Evolutionary conservation across 2,797 vertebrate genomes (phyloP).

Genomic region (Pampus argenteus): DNA sequence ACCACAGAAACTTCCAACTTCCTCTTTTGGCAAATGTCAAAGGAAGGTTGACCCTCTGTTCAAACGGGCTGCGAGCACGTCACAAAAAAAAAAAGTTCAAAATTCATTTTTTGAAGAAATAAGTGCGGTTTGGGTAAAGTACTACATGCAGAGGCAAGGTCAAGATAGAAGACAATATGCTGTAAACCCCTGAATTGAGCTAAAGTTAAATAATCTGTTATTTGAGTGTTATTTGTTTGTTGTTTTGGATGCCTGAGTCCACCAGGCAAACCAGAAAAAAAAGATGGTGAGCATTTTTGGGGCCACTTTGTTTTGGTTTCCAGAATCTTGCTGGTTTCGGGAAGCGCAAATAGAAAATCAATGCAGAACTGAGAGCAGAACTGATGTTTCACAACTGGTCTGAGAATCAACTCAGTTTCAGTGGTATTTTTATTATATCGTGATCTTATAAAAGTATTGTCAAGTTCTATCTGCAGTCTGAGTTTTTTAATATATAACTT

Average conservation of each 20-base stretch:
- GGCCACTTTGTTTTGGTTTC: constrained; percentile 53
- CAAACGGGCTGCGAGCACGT: constrained; percentile 22
- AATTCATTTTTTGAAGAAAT: constrained; percentile 34
- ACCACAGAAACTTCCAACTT: constrained; percentile 64
- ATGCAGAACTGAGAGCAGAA: constrained; percentile 14
- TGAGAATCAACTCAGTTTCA: neutral
- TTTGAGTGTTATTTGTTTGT: constrained; percentile 21
- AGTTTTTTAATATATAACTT: neutral
- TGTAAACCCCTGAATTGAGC: constrained; percentile 7
- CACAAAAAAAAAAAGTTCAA: constrained; percentile 24
- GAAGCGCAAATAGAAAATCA: constrained; percentile 34
- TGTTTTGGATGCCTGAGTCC: constrained; percentile 28
- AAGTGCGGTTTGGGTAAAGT: constrained; percentile 30
- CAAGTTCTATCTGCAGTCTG: neutral
- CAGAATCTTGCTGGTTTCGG: constrained; percentile 36
- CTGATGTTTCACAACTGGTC: constrained; percentile 24
- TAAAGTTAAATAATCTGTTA: constrained; percentile 41
- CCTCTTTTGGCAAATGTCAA: constrained; percentile 61
- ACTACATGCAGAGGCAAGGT: constrained; percentile 8
- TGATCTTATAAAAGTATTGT: neutral
- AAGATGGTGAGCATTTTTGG: constrained; percentile 36
- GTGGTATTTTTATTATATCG: neutral
- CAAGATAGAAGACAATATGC: constrained; percentile 3
- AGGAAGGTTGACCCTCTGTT: constrained; percentile 45
- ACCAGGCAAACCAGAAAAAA: constrained; percentile 32